Percentiles rank a stretch among this genome's conserved stretches.
These are phyloP conservation scores for Diadumene lineata DNA, from an alignment of 92 coral and sea anemone genomes.

Conservation along the genomic window DNA sequence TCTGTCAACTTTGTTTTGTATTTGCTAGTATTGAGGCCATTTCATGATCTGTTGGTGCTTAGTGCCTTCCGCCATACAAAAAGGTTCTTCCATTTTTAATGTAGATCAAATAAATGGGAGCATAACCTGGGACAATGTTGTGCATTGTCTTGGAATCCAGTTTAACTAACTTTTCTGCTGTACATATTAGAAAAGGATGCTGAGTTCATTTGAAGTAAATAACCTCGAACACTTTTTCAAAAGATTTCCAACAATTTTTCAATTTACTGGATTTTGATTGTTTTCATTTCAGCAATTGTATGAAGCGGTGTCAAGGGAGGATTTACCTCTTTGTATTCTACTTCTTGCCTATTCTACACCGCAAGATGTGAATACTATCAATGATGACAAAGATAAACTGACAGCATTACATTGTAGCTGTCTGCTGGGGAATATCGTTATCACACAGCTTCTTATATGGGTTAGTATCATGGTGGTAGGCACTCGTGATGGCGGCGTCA, in stretches of 20 bases:
- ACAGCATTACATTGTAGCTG: constrained; percentile 85
- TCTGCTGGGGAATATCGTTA: constrained; percentile 84
- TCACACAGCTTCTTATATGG: constrained; percentile 95
- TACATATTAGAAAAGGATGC: too few relatives aligned
- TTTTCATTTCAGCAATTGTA: constrained; percentile 70
- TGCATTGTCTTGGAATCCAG: too few relatives aligned
- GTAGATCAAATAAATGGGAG: too few relatives aligned
- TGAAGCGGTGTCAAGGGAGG: constrained; percentile 87
- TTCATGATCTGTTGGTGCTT: too few relatives aligned
- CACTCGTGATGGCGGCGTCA: neutral
- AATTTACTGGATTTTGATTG: too few relatives aligned
- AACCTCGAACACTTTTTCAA: neutral
- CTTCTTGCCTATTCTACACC: constrained; percentile 86
- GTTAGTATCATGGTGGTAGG: constrained; percentile 39
- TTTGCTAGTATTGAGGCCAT: too few relatives aligned
- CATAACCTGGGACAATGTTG: too few relatives aligned
- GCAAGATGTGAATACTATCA: constrained; percentile 71
- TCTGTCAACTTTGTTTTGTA: neutral
- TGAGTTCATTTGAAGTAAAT: neutral
- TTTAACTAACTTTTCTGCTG: too few relatives aligned
- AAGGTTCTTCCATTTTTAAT: too few relatives aligned
- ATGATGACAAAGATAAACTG: constrained; percentile 74
- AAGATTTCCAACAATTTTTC: too few relatives aligned
- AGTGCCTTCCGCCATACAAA: too few relatives aligned
- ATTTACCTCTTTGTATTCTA: constrained; percentile 72